Base-by-base conservation (phyloP, 2,888 invertebrate species). In the Tenthredo scrophulariae region DNA sequence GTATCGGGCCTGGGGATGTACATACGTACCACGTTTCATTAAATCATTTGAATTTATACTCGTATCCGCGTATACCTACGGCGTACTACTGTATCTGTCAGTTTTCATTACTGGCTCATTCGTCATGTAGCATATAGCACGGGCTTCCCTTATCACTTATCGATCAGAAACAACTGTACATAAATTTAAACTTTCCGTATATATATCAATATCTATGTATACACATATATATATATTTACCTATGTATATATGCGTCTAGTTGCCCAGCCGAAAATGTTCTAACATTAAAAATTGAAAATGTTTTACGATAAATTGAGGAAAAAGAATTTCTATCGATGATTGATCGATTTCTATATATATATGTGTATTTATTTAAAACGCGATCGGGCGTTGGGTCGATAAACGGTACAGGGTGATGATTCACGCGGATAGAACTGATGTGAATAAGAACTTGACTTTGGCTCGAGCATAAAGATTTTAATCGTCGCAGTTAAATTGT, bases 31-130 rank as follows among this genome's bases (percentile, higher is more conserved):
- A 70, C 91, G 90, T 90, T 91, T 91, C 92, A 92, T 91, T 93
- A 93, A 93, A 93, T 93, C 93, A 93, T 93, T 92, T 91, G 92
- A 93, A 93, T 93, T 93, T 93, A 93, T 93, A 67, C 70, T 83
- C 83, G 58, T 40, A 62, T 80, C 26, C 40, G 50, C 33, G 22
- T 74, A 40, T 43, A 70, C 43, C 43, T 54, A 54, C 90, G 90
- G 89, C 88, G 89, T 88, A 89, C 91, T 90, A 91, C 91, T 91
- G 93, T 93, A 93, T 93, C 93, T 93, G 93, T 93, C 93, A 93
- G 93, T 93, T 93, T 93, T 93, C 93, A 93, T 93, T 93, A 93
- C 91, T 91, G 91, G 91, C 93, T 93, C 93, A 93, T 93, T 92
- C 93, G 93, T 93, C 93, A 93, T 92, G 91, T 90, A 91, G 89